These are phyloP conservation scores for Hipparchia semele DNA, from an alignment of 2,888 invertebrate species.

Conservation along the genomic window DNA sequence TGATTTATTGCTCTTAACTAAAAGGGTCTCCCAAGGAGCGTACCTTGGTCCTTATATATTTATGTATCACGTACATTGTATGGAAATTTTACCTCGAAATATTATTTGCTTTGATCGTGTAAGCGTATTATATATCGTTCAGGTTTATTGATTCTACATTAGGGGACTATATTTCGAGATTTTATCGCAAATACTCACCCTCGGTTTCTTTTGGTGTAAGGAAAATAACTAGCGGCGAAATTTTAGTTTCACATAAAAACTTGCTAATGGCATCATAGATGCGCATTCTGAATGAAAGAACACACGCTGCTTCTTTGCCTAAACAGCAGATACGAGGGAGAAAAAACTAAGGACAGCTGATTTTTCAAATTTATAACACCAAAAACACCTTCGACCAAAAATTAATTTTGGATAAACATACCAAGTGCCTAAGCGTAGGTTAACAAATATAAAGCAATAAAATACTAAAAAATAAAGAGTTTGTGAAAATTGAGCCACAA, in stretches of 20 bases:
- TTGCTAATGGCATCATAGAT: neutral
- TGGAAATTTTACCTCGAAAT: conserved; percentile 69
- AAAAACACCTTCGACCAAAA: too few relatives aligned
- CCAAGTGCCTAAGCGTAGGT: neutral
- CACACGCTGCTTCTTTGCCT: too few relatives aligned
- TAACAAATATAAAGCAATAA: neutral
- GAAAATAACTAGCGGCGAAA: neutral
- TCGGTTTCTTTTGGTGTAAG: neutral
- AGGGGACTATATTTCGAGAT: conserved; percentile 33
- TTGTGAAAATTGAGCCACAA: neutral
- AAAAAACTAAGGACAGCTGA: too few relatives aligned
- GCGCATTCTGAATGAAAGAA: too few relatives aligned
- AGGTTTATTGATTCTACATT: conserved; percentile 52
- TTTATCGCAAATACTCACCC: neutral
- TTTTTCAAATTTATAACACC: too few relatives aligned
- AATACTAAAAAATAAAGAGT: neutral
- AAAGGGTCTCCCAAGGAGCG: conserved; percentile 76
- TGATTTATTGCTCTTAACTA: conserved; percentile 77
- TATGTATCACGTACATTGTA: conserved; percentile 70
- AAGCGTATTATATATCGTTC: conserved; percentile 49
- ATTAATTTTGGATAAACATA: too few relatives aligned
- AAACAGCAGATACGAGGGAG: too few relatives aligned
- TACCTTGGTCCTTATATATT: conserved; percentile 63
- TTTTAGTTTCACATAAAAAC: neutral
- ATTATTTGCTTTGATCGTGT: conserved; percentile 67